These are phyloP conservation scores for Leptobrachium leishanense DNA, from an alignment of 2,113 vertebrate genomes.

Conservation along the genomic window DNA sequence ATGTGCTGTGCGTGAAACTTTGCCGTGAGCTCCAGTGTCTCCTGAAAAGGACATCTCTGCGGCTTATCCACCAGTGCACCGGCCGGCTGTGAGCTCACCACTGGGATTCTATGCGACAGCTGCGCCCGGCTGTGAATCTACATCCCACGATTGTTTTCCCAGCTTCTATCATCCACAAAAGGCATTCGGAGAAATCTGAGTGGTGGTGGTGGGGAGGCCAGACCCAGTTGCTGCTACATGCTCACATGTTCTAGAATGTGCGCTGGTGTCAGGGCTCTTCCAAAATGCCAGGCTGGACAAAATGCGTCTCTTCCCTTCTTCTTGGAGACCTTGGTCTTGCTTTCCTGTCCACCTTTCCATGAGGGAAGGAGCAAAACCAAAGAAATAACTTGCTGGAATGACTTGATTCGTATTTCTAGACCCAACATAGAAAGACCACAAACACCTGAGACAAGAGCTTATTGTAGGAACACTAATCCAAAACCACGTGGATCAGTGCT, in stretches of 20 bases:
- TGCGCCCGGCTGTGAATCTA: constrained; percentile 59
- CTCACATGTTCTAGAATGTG: constrained; percentile 2
- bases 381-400: neutral
- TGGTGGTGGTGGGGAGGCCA: constrained; percentile 36
- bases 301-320: neutral
- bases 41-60: neutral
- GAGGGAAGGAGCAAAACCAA: neutral
- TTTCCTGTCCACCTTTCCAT: neutral
- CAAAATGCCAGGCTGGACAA: neutral
- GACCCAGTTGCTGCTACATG: constrained; percentile 21
- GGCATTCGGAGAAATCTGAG: constrained; percentile 53
- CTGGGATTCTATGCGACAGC: constrained; percentile 54
- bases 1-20: neutral
- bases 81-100: constrained; percentile 7
- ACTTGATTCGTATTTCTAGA: too few relatives aligned
- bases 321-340: neutral
- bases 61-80: constrained; percentile 1
- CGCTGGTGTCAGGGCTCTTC: constrained; percentile 1
- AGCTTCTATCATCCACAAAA: constrained; percentile 35
- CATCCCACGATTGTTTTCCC: constrained; percentile 22
- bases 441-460: constrained; percentile 6
- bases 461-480: too few relatives aligned
- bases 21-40: neutral
- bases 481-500: too few relatives aligned
- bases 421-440: too few relatives aligned